Conservation (phyloP, 2,797 vertebrate genomes). For the Myotis daubentonii region DNA sequence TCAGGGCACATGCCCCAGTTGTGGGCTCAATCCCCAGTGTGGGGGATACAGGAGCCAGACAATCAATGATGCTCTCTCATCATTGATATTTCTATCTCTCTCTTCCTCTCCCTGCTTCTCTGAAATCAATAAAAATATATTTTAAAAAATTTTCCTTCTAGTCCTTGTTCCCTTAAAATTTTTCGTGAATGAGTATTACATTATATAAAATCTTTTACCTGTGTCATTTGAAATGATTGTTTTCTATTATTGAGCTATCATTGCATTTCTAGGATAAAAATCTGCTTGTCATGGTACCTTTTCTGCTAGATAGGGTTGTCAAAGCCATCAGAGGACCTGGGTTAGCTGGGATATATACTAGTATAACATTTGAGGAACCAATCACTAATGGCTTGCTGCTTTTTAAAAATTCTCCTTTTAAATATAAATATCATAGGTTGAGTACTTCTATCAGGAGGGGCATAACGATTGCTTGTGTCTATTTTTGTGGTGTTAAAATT, state of each 20-base stretch:
- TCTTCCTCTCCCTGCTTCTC: no score
- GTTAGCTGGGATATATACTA: neutral
- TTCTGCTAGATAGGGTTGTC: neutral
- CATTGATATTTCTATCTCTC: no score
- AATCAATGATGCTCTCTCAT: no score
- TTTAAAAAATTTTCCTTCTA: neutral
- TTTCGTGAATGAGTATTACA: neutral
- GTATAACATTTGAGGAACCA: neutral
- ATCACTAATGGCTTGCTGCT: neutral
- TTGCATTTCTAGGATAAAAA: conserved; percentile 32
- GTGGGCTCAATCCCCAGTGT: no score
- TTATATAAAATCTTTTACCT: neutral
- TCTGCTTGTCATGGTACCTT: neutral
- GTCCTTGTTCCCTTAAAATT: conserved; percentile 1
- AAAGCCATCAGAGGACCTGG: neutral
- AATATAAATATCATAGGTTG: neutral
- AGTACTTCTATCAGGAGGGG: neutral
- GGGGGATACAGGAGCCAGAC: no score
- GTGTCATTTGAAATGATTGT: neutral
- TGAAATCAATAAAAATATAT: no score
- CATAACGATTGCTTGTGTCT: neutral
- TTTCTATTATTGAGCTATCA: conserved; percentile 10
- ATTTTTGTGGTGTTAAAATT: neutral
- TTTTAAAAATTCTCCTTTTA: neutral
- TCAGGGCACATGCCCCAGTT: no score